phyloP scores from a whole-genome alignment of 2,888 invertebrate species.

The Drosophila suboccidentalis region DNA sequence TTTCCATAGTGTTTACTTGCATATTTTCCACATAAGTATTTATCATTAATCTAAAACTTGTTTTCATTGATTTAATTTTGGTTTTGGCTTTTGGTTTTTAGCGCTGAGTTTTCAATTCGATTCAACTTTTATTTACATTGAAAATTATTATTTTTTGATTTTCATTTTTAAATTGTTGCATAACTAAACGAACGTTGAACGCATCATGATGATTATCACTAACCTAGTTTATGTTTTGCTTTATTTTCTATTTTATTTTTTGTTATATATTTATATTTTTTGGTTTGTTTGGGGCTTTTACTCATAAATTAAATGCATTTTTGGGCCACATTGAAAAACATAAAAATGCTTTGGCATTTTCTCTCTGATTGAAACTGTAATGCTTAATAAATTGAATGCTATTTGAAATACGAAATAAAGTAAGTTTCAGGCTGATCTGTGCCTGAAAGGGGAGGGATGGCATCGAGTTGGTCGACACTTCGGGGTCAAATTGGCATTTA shows the following conservation, averaged over 20 bases:
- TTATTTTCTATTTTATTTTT: neutral
- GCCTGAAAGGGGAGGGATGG: neutral
- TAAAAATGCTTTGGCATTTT: conserved; percentile 50
- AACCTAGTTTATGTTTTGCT: conserved; percentile 60
- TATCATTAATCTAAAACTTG: conserved; percentile 50
- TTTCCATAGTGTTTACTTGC: conserved; percentile 21
- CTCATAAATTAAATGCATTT: conserved; percentile 71
- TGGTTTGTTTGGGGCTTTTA: conserved; percentile 15
- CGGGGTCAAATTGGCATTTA: neutral
- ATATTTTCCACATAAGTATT: conserved; percentile 28
- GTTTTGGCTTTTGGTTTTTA: neutral
- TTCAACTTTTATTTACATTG: conserved; percentile 71
- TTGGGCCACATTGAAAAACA: conserved; percentile 59
- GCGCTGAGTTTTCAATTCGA: conserved; percentile 36
- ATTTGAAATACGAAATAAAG: conserved; percentile 17
- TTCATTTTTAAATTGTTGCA: conserved; percentile 54
- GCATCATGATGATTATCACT: conserved; percentile 77
- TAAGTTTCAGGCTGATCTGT: too few relatives aligned
- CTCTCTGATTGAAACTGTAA: conserved; percentile 58
- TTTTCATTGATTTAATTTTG: conserved; percentile 14
- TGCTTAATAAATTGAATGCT: conserved; percentile 47
- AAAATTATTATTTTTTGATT: conserved; percentile 42
- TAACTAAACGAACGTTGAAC: conserved; percentile 79
- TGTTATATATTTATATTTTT: neutral
- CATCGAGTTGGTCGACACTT: neutral